Percentiles rank a stretch among this genome's conserved stretches.
phyloP scores from a whole-genome alignment of 1,140 invertebrate genomes.

The Pissodes strobi region DNA sequence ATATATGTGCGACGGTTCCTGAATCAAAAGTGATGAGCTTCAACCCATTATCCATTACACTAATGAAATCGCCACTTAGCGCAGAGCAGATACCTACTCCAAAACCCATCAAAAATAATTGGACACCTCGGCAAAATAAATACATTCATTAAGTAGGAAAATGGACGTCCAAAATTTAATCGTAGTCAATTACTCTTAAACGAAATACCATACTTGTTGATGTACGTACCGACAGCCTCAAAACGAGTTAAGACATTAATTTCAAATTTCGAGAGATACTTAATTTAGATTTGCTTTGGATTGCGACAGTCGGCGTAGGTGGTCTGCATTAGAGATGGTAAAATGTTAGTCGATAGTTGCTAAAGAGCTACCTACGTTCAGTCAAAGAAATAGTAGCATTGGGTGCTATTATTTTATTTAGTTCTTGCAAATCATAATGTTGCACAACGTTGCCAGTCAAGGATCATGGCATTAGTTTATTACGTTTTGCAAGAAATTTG shows the following conservation, averaged over 20 bases:
- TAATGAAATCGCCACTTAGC: conserved; percentile 27
- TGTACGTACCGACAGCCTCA: conserved; percentile 24
- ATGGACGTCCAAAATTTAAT: conserved; percentile 28
- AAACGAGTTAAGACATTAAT: conserved; percentile 33
- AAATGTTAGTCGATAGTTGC: neutral
- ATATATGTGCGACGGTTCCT: too few species aligned
- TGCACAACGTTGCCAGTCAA: too few species aligned
- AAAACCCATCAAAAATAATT: conserved; percentile 28
- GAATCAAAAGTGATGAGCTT: neutral
- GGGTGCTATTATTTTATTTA: too few species aligned
- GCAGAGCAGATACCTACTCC: conserved; percentile 10
- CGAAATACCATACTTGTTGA: conserved; percentile 24
- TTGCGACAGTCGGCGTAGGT: conserved; percentile 21
- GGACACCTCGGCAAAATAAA: conserved; percentile 28
- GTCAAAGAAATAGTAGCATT: too few species aligned
- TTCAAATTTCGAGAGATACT: conserved; percentile 31
- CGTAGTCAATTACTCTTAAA: conserved; percentile 24
- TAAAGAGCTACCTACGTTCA: too few species aligned
- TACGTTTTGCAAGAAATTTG: too few species aligned
- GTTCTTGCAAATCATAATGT: too few species aligned
- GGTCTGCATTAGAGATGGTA: conserved; percentile 20
- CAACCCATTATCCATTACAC: conserved; percentile 10
- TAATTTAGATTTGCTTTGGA: conserved; percentile 27
- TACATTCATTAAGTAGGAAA: conserved; percentile 28
- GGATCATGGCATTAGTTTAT: too few species aligned